These are phyloP conservation scores for Zaprionus taronus DNA, from an alignment of 1,140 invertebrate genomes.

Conservation along the genomic window DNA sequence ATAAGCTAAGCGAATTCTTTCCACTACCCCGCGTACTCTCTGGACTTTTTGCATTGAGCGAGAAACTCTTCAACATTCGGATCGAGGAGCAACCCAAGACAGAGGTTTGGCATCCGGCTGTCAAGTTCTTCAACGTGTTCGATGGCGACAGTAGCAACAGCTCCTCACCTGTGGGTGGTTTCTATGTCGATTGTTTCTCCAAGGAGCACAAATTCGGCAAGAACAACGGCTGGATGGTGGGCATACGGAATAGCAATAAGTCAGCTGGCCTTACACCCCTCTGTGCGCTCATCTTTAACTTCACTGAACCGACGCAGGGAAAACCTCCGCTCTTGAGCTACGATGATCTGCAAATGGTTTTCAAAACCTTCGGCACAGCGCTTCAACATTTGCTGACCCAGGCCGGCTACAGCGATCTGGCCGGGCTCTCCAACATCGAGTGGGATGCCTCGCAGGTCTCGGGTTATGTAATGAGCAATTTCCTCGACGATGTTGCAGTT, in stretches of 20 bases:
- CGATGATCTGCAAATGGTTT: constrained; percentile 90
- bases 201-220: constrained; percentile 86
- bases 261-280: constrained; percentile 88
- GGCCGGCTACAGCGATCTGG: constrained; percentile 92
- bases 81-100: constrained; percentile 89
- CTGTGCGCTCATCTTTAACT: constrained; percentile 93
- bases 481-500: constrained; percentile 90
- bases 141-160: constrained; percentile 87
- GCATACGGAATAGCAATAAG: constrained; percentile 89
- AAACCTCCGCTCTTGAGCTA: constrained; percentile 90
- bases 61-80: constrained; percentile 92
- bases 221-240: constrained; percentile 89
- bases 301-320: constrained; percentile 88
- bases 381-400: constrained; percentile 93
- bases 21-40: constrained; percentile 91
- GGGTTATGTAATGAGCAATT: constrained; percentile 92
- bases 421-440: constrained; percentile 94
- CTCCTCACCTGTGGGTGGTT: constrained; percentile 89
- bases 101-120: constrained; percentile 93
- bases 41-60: constrained; percentile 90
- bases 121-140: constrained; percentile 92
- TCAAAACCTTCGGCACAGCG: constrained; percentile 93
- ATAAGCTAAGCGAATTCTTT: constrained; percentile 92
- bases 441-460: constrained; percentile 95
- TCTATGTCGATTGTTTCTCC: constrained; percentile 93